These are phyloP conservation scores for Eupithecia insigniata DNA, from an alignment of 2,888 invertebrate genomes.

Conservation along the genomic window DNA sequence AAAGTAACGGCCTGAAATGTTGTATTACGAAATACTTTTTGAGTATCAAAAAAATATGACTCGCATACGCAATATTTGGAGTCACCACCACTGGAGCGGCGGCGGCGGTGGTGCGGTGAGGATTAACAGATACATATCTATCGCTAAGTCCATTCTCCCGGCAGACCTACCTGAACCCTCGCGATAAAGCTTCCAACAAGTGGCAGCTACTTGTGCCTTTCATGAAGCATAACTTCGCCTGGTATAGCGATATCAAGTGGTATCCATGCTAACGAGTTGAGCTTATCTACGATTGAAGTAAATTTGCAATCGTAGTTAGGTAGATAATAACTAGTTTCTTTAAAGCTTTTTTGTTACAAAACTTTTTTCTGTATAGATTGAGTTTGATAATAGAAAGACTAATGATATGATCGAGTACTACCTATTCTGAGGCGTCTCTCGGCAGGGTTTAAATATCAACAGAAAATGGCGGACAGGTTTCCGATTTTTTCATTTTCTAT, in stretches of 20 bases:
- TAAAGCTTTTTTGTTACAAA: background rate
- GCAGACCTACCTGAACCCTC: background rate
- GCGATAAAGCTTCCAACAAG: background rate
- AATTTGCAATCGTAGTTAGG: background rate
- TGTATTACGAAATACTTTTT: too few species aligned
- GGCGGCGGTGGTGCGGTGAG: too few species aligned
- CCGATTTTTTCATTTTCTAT: too few species aligned
- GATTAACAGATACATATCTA: too few species aligned
- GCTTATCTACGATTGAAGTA: background rate
- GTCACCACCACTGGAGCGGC: too few species aligned
- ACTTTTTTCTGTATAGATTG: background rate
- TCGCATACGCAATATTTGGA: too few species aligned
- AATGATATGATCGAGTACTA: background rate
- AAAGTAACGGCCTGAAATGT: too few species aligned
- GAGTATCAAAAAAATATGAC: too few species aligned
- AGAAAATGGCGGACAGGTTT: background rate
- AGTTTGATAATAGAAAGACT: background rate
- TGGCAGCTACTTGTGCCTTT: background rate
- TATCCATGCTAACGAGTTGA: background rate
- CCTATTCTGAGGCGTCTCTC: too few species aligned
- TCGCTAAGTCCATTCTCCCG: background rate
- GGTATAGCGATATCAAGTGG: background rate
- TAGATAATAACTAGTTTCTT: background rate
- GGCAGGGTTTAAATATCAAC: background rate
- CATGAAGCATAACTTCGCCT: background rate